Evolutionary conservation across 1,140 invertebrate species (phyloP).

Genomic region (Argopecten irradians): DNA sequence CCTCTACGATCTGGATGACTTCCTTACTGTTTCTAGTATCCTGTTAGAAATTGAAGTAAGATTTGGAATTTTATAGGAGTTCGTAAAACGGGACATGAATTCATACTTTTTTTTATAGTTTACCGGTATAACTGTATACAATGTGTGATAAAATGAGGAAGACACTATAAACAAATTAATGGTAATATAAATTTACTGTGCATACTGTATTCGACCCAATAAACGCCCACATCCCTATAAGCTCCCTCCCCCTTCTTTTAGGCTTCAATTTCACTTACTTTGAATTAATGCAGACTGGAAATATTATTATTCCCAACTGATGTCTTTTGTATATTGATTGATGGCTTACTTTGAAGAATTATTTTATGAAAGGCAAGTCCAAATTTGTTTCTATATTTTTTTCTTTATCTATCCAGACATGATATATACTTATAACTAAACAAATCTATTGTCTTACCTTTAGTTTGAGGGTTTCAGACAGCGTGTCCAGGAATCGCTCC

Average conservation of each 20-base stretch:
- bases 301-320: no score
- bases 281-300: no score
- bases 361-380: no score
- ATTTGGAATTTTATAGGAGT: neutral
- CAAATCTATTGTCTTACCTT: constrained; percentile 53
- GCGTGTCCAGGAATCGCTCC: constrained; percentile 62
- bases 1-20: constrained; percentile 62
- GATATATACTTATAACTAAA: neutral
- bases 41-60: constrained; percentile 48
- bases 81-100: no score
- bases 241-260: no score
- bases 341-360: no score
- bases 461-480: constrained; percentile 60
- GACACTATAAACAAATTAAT: neutral
- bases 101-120: neutral
- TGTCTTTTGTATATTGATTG: no score
- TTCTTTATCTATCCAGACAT: neutral
- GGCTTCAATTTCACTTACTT: no score
- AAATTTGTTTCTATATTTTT: no score
- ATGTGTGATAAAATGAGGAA: neutral
- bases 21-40: constrained; percentile 63
- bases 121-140: neutral
- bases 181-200: no score
- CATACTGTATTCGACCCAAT: no score
- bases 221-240: no score